A percentile compares a stretch with the other conserved stretches of the same genome.
Evolutionary conservation across 2,888 invertebrate genomes (phyloP).

Genomic region (Meteorus cinctellus): DNA sequence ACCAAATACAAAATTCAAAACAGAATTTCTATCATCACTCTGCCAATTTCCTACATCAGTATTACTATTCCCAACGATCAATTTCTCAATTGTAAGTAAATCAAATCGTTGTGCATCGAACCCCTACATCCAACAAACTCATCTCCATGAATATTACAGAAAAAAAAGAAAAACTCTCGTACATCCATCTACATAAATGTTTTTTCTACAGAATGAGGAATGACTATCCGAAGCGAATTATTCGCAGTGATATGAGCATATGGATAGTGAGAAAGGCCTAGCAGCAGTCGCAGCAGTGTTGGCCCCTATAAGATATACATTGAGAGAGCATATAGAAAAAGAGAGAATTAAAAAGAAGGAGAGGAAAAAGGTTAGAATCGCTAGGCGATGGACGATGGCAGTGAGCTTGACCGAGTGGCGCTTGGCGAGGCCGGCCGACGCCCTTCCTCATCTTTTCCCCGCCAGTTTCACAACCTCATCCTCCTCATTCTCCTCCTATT

Average conservation of each 20-base stretch:
- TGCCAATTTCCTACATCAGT: no score
- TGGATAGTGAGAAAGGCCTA: background rate
- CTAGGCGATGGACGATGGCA: slow-evolving; percentile 63
- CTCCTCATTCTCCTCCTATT: slow-evolving; percentile 26
- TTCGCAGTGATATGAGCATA: slow-evolving; percentile 25
- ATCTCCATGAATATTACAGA: background rate
- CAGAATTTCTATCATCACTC: no score
- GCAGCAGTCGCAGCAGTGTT: background rate
- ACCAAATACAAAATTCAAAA: no score
- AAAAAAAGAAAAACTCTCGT: slow-evolving; percentile 6
- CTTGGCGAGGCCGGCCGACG: slow-evolving; percentile 71
- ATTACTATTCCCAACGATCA: no score
- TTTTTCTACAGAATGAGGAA: slow-evolving; percentile 21
- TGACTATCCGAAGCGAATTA: slow-evolving; percentile 31
- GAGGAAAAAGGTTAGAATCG: slow-evolving; percentile 42
- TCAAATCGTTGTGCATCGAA: no score
- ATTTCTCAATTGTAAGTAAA: no score
- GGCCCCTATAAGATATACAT: background rate
- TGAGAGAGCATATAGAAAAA: background rate
- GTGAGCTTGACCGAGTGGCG: slow-evolving; percentile 71
- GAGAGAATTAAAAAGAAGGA: slow-evolving; percentile 52
- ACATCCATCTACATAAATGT: slow-evolving; percentile 9
- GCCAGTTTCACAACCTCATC: background rate
- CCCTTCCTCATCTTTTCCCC: slow-evolving; percentile 62
- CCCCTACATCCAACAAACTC: no score